A percentile compares a stretch with the other conserved stretches of the same genome.
phyloP scores from a whole-genome alignment of 2,113 vertebrate species.

The Rhynchomys soricoides region DNA sequence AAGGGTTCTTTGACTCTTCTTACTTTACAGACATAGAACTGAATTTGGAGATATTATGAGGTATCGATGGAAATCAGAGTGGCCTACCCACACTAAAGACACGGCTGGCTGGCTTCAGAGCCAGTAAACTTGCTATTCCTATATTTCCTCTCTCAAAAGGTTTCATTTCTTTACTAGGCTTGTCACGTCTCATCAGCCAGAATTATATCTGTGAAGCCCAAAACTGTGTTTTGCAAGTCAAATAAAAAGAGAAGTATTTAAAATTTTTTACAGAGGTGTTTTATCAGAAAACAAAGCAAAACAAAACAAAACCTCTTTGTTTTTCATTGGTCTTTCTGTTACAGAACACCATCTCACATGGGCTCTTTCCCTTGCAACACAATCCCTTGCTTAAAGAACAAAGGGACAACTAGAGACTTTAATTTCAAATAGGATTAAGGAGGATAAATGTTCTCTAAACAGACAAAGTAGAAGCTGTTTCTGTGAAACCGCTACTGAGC shows the following conservation, averaged over 20 bases:
- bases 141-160: background rate
- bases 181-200: background rate
- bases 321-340: background rate
- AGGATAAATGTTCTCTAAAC: background rate
- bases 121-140: background rate
- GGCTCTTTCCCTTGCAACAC: background rate
- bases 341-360: background rate
- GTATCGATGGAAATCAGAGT: background rate
- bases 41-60: background rate
- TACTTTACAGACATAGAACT: background rate
- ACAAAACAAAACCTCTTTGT: background rate
- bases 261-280: background rate
- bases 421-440: background rate
- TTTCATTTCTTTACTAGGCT: background rate
- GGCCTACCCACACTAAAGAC: background rate
- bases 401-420: background rate
- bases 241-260: background rate
- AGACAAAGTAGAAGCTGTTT: background rate
- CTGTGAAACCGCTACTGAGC: background rate
- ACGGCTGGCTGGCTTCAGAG: background rate
- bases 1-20: background rate
- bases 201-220: background rate
- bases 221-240: background rate
- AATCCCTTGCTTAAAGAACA: background rate
- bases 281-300: background rate